Base-by-base conservation (phyloP, 1,140 invertebrate genomes). In the Thaumetopoea pityocampa region DNA sequence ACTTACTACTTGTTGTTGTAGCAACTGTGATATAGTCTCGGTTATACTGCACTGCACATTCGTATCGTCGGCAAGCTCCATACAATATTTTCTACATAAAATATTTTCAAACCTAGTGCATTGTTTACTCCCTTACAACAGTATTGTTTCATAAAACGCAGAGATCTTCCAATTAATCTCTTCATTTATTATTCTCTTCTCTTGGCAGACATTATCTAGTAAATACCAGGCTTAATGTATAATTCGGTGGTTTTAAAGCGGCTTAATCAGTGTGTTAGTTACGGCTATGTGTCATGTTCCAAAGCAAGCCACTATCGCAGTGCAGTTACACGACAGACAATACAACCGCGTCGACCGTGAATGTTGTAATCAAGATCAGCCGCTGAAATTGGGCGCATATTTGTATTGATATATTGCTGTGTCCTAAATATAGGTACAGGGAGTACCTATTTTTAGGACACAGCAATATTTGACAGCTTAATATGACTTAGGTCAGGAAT, bases 1-100 rank as follows among this genome's bases (percentile, higher is more conserved):
- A 48, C 51, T 37, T 40, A 33, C 51, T 51, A 51, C 45, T 57
- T 50, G 57, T 59, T 55, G 43, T 37, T 44, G 45, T 47, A 41
- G 8, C 33, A 16, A 24, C 20, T 41, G 40, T 51, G 24, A 17
- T 23, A 32, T 10, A 40, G 29, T 5, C 9, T 27, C 11, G 19
- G 29, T 11, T 26, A 34, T 46, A 30, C 38, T 17, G 43, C 26
- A 19, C 28, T 50, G 30, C 24, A 23, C 30, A 43, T 46, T 35
- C 41, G 33, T 48, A 44, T 45, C 38, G 16, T 12, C 32, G 9
- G n/a, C 35, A 33, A 7, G 5, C 29, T 38, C 28, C 29, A 46
- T 32, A 12, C 18, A 36, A 10, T 45, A 36, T 36, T 29, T 29
- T 26, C 14, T 18, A 20, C 10, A 9, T 15, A 46, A 36, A 41